Base-by-base conservation (phyloP, 2,888 invertebrate genomes). In the Phortica okadai region DNA sequence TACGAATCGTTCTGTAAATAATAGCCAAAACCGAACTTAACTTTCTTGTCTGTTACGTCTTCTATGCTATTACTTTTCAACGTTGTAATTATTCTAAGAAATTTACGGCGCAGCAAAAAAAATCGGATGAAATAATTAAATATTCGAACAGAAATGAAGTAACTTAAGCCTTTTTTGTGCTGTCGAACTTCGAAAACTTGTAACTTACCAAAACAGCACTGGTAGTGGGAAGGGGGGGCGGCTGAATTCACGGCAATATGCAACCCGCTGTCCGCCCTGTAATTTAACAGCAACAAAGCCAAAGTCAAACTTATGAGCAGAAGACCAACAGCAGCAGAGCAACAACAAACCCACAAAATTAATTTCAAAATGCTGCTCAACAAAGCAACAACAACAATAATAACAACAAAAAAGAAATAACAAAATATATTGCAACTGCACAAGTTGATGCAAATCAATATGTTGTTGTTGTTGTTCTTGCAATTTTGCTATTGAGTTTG, bases 61-160 rank as follows among this genome's bases (percentile, higher is more conserved):
- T 1, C 21, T 21, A 21, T 21, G 4, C n/a, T 62, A 11, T 25
- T 0, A 62, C 10, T 16, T 16, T 4, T 8, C n/a, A 6, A 21
- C 6, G 2, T 11, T 62, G 6, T 25, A 2, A 25, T 21, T 16
- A 21, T 4, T 8, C 5, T 25, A 62, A 25, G 21, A 21, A 25
- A 7, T 16, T 6, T 16, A 21, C 7, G 21, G 25, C 16, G 25
- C 21, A 25, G 6, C 7, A 45, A 56, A 76, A 77, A 76, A 79
- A 79, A 79, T 78, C 80, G 76, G 80, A 80, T 80, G 67, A 80
- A 79, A 79, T 78, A 79, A 81, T 81, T 81, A 81, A 81, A 81
- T 79, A 78, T 79, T 78, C 76, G 76, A 73, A 75, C 74, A 78
- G 77, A 79, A 69, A 75, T 54, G 73, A 79, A 64, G 78, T 76